Evolutionary conservation across 2,888 invertebrate genomes (phyloP).

Genomic region (Colletes collaris): DNA sequence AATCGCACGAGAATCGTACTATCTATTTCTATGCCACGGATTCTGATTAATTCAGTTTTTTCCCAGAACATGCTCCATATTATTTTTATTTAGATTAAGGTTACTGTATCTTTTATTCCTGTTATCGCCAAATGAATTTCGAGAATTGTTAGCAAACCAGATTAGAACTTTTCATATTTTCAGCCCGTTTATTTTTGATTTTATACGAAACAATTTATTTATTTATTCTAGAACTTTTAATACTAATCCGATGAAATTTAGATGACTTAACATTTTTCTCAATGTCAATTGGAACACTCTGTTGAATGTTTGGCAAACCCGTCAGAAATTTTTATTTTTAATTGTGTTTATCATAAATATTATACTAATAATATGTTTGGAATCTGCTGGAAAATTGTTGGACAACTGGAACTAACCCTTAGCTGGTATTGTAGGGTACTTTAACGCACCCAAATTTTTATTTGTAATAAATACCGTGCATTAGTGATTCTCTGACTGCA

Average conservation of each 20-base stretch:
- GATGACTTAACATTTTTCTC: background rate
- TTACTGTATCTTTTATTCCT: conserved; percentile 22
- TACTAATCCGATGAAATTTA: background rate
- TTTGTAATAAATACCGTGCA: no score
- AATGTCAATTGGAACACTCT: background rate
- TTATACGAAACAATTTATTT: background rate
- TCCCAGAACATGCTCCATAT: conserved; percentile 6
- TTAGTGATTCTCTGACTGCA: no score
- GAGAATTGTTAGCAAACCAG: background rate
- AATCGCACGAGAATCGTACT: conserved; percentile 20
- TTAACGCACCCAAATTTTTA: no score
- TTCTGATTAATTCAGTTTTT: background rate
- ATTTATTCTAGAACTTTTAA: background rate
- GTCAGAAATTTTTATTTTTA: no score
- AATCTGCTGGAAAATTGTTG: no score
- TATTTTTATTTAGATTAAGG: conserved; percentile 19
- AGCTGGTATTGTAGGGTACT: no score
- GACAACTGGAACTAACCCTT: no score
- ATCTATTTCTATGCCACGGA: background rate
- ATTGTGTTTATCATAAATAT: no score
- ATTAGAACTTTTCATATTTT: no score
- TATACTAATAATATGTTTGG: no score
- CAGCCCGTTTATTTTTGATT: background rate
- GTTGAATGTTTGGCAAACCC: no score
- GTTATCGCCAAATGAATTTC: conserved; percentile 39